A percentile compares a stretch with the other conserved stretches of the same genome.
Evolutionary conservation across 2,113 vertebrate genomes (phyloP).

Genomic region (Bujurquina vittata): DNA sequence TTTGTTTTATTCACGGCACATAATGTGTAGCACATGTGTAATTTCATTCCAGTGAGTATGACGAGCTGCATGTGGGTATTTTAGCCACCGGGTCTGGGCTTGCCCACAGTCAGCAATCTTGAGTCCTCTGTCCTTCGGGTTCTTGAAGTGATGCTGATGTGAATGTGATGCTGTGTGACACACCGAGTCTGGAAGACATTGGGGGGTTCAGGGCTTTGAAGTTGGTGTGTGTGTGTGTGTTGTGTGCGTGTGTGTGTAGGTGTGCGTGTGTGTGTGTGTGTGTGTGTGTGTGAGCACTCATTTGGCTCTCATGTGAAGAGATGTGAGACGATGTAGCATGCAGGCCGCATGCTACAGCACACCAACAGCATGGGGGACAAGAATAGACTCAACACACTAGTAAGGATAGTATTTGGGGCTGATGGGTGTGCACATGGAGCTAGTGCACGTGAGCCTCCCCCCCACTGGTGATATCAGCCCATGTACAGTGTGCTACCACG

Average conservation of each 20-base stretch:
- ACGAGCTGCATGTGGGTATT: constrained; percentile 11
- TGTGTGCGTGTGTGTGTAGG: background rate
- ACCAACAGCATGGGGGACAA: background rate
- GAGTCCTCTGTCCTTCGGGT: constrained; percentile 9
- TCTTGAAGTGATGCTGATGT: constrained; percentile 49
- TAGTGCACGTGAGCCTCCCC: constrained; percentile 50
- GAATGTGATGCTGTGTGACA: constrained; percentile 54
- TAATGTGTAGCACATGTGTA: background rate
- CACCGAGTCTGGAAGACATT: constrained; percentile 44
- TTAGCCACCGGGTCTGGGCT: background rate
- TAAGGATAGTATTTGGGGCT: constrained; percentile 35
- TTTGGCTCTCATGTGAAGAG: background rate
- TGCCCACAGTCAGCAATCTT: constrained; percentile 33
- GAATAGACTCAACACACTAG: constrained; percentile 37
- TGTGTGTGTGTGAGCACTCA: too few species aligned
- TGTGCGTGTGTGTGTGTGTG: background rate
- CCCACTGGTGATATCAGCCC: constrained; percentile 45
- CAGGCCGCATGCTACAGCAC: constrained; percentile 40
- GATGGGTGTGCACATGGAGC: constrained; percentile 42
- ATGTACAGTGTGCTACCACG: constrained; percentile 40
- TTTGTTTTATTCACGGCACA: background rate
- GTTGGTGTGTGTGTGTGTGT: background rate
- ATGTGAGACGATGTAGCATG: constrained; percentile 12
- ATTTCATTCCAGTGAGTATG: constrained; percentile 9
- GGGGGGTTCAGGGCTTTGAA: background rate